These are phyloP conservation scores for Raja brachyura DNA, from an alignment of 2,113 vertebrate genomes.

Conservation along the genomic window DNA sequence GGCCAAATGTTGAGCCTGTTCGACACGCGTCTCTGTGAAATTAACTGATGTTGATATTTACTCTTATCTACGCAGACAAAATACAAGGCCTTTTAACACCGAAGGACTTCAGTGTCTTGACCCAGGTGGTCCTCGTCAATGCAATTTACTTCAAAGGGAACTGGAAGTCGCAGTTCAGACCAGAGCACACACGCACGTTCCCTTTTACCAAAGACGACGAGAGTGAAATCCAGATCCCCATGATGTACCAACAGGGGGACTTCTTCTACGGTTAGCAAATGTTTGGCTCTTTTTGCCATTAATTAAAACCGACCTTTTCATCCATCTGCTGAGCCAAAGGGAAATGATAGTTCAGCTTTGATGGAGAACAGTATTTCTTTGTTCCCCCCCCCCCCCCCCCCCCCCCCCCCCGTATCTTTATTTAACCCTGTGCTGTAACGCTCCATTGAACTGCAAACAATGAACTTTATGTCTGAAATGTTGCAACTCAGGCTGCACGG, in stretches of 20 bases:
- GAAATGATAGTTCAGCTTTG: neutral
- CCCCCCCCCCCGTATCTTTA: neutral
- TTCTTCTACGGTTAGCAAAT: conserved; percentile 84
- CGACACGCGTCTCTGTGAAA: neutral
- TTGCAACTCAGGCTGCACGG: no score
- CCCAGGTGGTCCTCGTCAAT: conserved; percentile 79
- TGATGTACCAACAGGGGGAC: conserved; percentile 98
- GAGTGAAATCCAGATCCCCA: conserved; percentile 91
- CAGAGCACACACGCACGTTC: conserved; percentile 93
- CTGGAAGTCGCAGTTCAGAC: conserved; percentile 96
- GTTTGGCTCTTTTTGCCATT: neutral
- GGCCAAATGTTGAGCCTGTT: neutral
- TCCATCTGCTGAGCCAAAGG: neutral
- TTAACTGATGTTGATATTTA: neutral
- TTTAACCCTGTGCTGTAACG: neutral
- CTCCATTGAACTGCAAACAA: neutral
- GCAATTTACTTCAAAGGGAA: conserved; percentile 92
- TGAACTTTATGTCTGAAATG: neutral
- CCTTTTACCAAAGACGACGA: conserved; percentile 96
- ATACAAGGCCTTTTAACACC: conserved; percentile 82
- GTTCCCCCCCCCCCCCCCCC: neutral
- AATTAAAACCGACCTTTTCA: conserved; percentile 18
- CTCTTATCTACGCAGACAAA: conserved; percentile 60
- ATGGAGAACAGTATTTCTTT: neutral
- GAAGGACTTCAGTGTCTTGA: conserved; percentile 74